phyloP scores from a whole-genome alignment of 2,113 vertebrate genomes.

The Phylloscopus trochiloides region DNA sequence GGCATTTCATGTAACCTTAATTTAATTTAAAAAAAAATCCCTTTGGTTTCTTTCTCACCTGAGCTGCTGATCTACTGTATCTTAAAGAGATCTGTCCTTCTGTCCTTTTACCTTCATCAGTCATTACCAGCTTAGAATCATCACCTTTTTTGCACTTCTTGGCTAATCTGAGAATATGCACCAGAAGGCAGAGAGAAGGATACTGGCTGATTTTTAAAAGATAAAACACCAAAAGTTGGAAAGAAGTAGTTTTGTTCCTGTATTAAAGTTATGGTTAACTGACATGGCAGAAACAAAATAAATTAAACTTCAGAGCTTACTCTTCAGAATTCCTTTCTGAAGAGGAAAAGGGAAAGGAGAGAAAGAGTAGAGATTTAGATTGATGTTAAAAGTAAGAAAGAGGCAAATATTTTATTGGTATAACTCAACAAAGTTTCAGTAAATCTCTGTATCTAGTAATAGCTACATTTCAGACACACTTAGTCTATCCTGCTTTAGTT shows the following conservation, averaged over 20 bases:
- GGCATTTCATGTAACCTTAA: no score
- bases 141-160: not conserved
- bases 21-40: not conserved
- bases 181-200: not conserved
- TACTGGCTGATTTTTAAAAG: not conserved
- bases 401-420: not conserved
- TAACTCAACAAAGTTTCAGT: not conserved
- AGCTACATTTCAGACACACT: not conserved
- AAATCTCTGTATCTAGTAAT: not conserved
- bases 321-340: not conserved
- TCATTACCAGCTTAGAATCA: not conserved
- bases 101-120: not conserved
- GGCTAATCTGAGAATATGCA: not conserved
- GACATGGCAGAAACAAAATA: not conserved
- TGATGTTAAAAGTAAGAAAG: not conserved
- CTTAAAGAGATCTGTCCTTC: not conserved
- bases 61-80: not conserved
- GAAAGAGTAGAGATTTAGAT: not conserved
- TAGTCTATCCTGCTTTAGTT: not conserved
- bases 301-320: not conserved
- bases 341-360: not conserved
- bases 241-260: not conserved
- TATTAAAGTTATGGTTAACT: not conserved
- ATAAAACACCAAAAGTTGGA: not conserved
- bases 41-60: not conserved